These are phyloP conservation scores for Platysternon megacephalum DNA, from an alignment of 2,113 vertebrate species.

Conservation along the genomic window DNA sequence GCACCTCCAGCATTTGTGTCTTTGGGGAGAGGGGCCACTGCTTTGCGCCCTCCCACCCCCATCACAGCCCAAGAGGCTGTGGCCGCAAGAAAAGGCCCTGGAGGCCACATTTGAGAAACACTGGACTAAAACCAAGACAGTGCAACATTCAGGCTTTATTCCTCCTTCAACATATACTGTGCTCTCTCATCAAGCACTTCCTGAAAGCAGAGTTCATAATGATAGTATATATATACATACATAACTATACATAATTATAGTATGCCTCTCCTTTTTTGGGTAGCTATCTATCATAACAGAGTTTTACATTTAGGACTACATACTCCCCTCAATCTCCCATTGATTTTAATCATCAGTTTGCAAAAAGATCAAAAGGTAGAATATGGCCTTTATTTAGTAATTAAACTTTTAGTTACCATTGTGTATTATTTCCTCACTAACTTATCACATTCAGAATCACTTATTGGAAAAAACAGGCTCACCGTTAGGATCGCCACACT, in stretches of 20 bases:
- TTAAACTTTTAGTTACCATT: background rate
- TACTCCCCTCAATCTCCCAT: background rate
- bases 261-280: background rate
- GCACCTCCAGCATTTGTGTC: too few relatives aligned
- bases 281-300: background rate
- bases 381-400: background rate
- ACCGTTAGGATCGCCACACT: background rate
- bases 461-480: background rate
- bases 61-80: too few relatives aligned
- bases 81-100: too few relatives aligned
- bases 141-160: background rate
- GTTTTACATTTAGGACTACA: background rate
- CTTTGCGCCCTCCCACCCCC: too few relatives aligned
- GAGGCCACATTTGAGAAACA: too few relatives aligned
- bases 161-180: background rate
- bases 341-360: background rate
- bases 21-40: too few relatives aligned
- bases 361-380: background rate
- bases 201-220: background rate
- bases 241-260: background rate
- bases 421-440: background rate
- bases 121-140: background rate
- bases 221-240: too few relatives aligned
- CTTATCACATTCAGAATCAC: background rate
- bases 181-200: background rate